These are phyloP conservation scores for Gymnosoma rotundatum DNA, from an alignment of 2,888 invertebrate species.

Conservation along the genomic window DNA sequence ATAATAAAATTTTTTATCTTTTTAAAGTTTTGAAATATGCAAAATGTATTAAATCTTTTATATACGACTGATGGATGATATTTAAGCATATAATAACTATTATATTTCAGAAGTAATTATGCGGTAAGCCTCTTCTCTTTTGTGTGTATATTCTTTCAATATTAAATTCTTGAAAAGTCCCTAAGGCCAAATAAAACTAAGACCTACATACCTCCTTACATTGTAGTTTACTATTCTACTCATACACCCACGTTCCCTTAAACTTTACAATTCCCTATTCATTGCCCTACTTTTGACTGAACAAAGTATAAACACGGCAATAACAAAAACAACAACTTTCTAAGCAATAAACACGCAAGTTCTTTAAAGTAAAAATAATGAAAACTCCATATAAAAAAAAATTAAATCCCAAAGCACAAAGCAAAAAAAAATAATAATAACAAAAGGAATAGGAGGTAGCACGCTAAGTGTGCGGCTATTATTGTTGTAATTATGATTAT, in stretches of 20 bases:
- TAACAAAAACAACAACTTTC: constrained; percentile 40
- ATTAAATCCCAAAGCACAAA: constrained; percentile 6
- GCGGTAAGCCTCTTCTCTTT: not conserved
- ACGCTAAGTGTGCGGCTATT: constrained; percentile 48
- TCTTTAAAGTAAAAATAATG: constrained; percentile 40
- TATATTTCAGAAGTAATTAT: not conserved
- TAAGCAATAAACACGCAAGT: constrained; percentile 63
- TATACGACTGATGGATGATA: not conserved
- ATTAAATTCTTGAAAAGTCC: constrained; percentile 8
- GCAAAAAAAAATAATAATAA: constrained; percentile 3
- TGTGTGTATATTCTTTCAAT: not conserved
- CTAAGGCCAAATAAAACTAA: constrained; percentile 54
- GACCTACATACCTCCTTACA: constrained; percentile 24
- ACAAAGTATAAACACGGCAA: not conserved
- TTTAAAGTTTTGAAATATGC: no score
- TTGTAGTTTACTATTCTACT: not conserved
- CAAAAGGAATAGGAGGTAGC: constrained; percentile 35
- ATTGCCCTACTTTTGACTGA: constrained; percentile 8
- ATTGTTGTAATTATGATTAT: constrained; percentile 33
- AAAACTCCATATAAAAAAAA: constrained; percentile 7
- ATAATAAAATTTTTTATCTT: no score
- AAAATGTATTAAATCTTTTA: not conserved
- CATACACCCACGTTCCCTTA: constrained; percentile 8
- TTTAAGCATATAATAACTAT: not conserved
- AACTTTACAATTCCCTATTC: constrained; percentile 22